Percentiles rank a stretch among this genome's conserved stretches.
These are phyloP conservation scores for Peromyscus eremicus DNA, from an alignment of 2,797 vertebrate species.

Conservation along the genomic window DNA sequence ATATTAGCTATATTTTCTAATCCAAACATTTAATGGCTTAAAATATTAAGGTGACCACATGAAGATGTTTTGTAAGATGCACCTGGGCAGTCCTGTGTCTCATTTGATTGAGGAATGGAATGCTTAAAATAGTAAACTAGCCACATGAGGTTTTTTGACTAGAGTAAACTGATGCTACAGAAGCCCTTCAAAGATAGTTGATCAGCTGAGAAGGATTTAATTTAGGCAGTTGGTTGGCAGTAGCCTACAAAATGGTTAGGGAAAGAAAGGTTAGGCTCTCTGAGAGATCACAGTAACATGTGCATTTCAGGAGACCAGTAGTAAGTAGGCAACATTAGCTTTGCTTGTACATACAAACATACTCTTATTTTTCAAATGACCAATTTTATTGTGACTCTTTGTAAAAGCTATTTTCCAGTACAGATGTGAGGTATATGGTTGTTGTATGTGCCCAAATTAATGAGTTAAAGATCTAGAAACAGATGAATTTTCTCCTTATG, in stretches of 20 bases:
- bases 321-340: background rate
- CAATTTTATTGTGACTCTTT: constrained; percentile 41
- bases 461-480: constrained; percentile 25
- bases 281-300: constrained; percentile 26
- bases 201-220: background rate
- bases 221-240: background rate
- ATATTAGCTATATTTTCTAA: background rate
- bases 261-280: constrained; percentile 4
- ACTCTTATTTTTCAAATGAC: constrained; percentile 20
- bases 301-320: background rate
- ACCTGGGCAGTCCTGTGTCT: background rate
- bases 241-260: background rate
- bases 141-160: background rate
- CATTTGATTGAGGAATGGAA: background rate
- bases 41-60: constrained; percentile 27
- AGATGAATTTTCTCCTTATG: constrained; percentile 28
- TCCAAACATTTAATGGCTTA: constrained; percentile 26
- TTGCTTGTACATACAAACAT: background rate
- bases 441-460: background rate
- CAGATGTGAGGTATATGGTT: background rate
- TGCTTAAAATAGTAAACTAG: constrained; percentile 5
- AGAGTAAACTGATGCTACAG: background rate
- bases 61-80: constrained; percentile 41
- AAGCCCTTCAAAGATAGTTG: background rate
- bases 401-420: background rate